Evolutionary conservation across 92 coral and sea anemone genomes (phyloP).

Genomic region (Nematostella vectensis): DNA sequence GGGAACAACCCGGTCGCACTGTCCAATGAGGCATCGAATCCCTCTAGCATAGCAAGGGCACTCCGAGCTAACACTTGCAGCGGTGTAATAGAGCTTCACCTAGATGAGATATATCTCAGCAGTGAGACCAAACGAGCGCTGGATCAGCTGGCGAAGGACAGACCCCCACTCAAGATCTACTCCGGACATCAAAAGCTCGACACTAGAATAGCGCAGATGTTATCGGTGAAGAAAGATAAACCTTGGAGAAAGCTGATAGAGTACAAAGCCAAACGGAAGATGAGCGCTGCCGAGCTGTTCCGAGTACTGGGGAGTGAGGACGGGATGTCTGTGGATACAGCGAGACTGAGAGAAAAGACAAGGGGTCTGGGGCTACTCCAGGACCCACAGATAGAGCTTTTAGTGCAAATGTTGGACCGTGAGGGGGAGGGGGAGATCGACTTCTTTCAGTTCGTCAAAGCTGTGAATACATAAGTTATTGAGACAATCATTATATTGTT

Average conservation of each 20-base stretch:
- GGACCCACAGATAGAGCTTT: slow-evolving; percentile 11
- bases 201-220: background rate
- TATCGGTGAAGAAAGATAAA: slow-evolving; percentile 14
- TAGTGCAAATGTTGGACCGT: background rate
- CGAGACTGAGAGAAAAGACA: background rate
- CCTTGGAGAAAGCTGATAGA: slow-evolving; percentile 18
- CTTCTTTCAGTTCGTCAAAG: slow-evolving; percentile 3
- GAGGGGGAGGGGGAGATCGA: slow-evolving; percentile 10
- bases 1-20: slow-evolving; percentile 25
- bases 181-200: slow-evolving; percentile 15
- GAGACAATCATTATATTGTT: too few relatives aligned
- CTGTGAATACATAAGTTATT: background rate
- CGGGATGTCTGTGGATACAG: slow-evolving; percentile 8
- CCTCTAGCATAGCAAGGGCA: slow-evolving; percentile 4
- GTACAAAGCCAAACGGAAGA: background rate
- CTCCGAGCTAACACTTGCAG: background rate
- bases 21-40: slow-evolving; percentile 1
- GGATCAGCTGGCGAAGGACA: background rate
- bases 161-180: slow-evolving; percentile 3
- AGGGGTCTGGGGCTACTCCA: slow-evolving; percentile 1
- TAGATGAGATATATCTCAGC: slow-evolving; percentile 20
- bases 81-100: slow-evolving; percentile 8
- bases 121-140: slow-evolving; percentile 17
- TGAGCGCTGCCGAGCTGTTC: slow-evolving; percentile 11
- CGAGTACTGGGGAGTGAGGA: slow-evolving; percentile 8